Conservation (phyloP, 2,797 vertebrate genomes). For the Calcarius lapponicus region DNA sequence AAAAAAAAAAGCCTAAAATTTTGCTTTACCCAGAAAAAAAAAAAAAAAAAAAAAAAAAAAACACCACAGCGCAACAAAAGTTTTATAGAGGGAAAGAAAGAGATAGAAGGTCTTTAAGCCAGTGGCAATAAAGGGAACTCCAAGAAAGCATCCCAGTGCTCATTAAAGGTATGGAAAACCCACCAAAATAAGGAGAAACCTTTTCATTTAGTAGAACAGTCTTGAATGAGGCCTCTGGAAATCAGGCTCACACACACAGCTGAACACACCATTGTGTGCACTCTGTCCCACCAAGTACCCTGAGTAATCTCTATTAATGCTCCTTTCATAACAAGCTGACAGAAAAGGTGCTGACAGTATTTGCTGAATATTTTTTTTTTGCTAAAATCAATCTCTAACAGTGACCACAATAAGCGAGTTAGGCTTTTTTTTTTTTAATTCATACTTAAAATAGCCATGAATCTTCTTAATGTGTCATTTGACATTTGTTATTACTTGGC, state of each 20-base stretch:
- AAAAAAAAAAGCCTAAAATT: neutral
- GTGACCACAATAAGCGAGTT: constrained; percentile 65
- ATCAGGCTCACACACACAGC: neutral
- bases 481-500: constrained; percentile 74
- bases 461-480: constrained; percentile 74
- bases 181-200: neutral
- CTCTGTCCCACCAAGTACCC: neutral
- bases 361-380: constrained; percentile 29
- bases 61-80: accelerated
- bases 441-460: constrained; percentile 59
- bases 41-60: neutral
- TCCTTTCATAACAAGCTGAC: constrained; percentile 11
- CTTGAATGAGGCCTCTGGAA: neutral
- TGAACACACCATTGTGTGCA: neutral
- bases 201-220: neutral
- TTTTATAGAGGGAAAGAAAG: neutral
- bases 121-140: neutral
- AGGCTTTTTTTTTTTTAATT: constrained; percentile 55
- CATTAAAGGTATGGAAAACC: neutral
- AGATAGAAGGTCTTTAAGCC: neutral
- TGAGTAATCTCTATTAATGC: constrained; percentile 1
- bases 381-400: constrained; percentile 46
- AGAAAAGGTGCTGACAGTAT: constrained; percentile 47
- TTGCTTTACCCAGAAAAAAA: neutral
- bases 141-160: neutral